A percentile compares a stretch with the other conserved stretches of the same genome.
Conservation (phyloP, 2,797 vertebrate species). For the Gastrophryne carolinensis region DNA sequence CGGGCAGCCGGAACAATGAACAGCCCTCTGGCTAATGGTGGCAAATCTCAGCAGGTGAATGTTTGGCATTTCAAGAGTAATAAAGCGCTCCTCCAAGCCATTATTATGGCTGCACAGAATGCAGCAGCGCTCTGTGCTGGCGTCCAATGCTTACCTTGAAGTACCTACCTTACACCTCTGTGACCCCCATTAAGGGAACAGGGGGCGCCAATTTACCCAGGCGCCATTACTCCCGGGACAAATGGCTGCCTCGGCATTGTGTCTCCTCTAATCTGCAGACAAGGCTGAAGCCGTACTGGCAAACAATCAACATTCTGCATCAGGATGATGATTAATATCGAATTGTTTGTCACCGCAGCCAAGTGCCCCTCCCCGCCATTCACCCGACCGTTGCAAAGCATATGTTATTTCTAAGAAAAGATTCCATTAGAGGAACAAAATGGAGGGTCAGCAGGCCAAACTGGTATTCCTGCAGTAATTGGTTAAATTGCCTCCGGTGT, state of each 20-base stretch:
- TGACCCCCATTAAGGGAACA: conserved; percentile 19
- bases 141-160: background rate
- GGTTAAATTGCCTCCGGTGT: background rate
- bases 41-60: background rate
- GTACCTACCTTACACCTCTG: background rate
- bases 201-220: background rate
- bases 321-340: background rate
- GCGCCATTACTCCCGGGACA: background rate
- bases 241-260: background rate
- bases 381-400: background rate
- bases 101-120: background rate
- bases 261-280: background rate
- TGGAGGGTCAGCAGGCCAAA: background rate
- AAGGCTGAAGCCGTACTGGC: background rate
- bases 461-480: background rate
- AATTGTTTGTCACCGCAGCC: too few species aligned
- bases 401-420: too few species aligned
- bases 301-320: background rate
- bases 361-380: background rate
- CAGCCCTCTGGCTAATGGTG: background rate
- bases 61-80: background rate
- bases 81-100: background rate
- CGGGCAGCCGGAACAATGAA: background rate
- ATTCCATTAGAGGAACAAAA: background rate
- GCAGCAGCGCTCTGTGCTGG: too few species aligned